Evolutionary conservation across 2,797 vertebrate genomes (phyloP).

Genomic region (Leptodactylus fallax): DNA sequence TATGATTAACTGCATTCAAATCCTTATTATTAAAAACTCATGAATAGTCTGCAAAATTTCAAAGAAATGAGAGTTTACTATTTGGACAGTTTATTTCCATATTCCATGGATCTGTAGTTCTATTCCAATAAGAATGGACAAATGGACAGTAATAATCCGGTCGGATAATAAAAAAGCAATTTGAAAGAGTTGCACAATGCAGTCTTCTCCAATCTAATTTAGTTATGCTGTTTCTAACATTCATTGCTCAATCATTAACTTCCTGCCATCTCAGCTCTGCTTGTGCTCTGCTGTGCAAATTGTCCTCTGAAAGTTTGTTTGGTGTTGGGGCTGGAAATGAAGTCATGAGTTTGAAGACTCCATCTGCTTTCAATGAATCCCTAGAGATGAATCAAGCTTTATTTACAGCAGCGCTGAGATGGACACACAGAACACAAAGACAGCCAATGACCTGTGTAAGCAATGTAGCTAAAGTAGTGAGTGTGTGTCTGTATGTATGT

Average conservation of each 20-base stretch:
- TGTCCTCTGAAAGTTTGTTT: slow-evolving; percentile 45
- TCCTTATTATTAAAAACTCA: neutral
- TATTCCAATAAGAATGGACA: slow-evolving; percentile 15
- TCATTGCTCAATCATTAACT: slow-evolving; percentile 42
- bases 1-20: neutral
- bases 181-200: slow-evolving; percentile 26
- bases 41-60: neutral
- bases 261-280: slow-evolving; percentile 40
- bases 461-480: neutral
- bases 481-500: neutral
- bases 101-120: neutral
- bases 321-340: slow-evolving; percentile 50
- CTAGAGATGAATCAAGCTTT: slow-evolving; percentile 48
- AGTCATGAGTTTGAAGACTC: slow-evolving; percentile 50
- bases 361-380: slow-evolving; percentile 49
- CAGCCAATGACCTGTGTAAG: neutral
- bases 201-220: slow-evolving; percentile 29
- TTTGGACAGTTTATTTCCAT: slow-evolving; percentile 1
- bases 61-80: neutral
- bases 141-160: slow-evolving; percentile 12
- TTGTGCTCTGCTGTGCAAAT: slow-evolving; percentile 38
- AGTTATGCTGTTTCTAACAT: slow-evolving; percentile 40
- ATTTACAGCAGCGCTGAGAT: slow-evolving; percentile 45
- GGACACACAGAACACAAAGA: slow-evolving; percentile 29
- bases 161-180: slow-evolving; percentile 44